Conservation (phyloP, 2,888 invertebrate genomes). For the Eristalinus sepulchralis region DNA sequence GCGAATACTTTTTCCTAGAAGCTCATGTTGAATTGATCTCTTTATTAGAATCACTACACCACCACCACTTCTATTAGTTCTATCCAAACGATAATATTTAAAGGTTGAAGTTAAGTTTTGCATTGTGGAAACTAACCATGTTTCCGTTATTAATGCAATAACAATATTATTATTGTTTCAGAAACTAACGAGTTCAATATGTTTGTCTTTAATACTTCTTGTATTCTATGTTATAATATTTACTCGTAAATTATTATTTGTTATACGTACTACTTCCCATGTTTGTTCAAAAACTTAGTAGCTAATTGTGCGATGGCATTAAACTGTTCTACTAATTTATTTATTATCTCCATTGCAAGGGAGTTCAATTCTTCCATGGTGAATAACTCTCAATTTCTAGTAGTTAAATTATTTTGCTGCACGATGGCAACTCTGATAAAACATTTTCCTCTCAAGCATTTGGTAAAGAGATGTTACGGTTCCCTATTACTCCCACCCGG, state of each 20-base stretch:
- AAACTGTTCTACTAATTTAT: background rate
- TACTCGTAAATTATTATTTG: slow-evolving; percentile 12
- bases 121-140: slow-evolving; percentile 10
- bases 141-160: slow-evolving; percentile 31
- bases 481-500: background rate
- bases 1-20: background rate
- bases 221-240: slow-evolving; percentile 42
- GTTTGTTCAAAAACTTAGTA: slow-evolving; percentile 22
- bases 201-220: slow-evolving; percentile 22
- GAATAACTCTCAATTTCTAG: background rate
- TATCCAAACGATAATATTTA: slow-evolving; percentile 35
- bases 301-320: slow-evolving; percentile 30
- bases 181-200: slow-evolving; percentile 1
- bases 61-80: background rate
- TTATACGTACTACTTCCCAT: slow-evolving; percentile 4
- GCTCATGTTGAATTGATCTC: slow-evolving; percentile 11
- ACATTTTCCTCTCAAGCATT: background rate
- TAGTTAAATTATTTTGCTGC: background rate
- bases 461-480: background rate
- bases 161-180: slow-evolving; percentile 4
- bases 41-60: slow-evolving; percentile 7
- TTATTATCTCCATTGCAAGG: too few relatives aligned
- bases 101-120: background rate
- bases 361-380: background rate
- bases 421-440: background rate